Percentiles rank a stretch among this genome's conserved stretches.
Conservation (phyloP, 2,888 invertebrate species). For the Cartodere bifasciata region DNA sequence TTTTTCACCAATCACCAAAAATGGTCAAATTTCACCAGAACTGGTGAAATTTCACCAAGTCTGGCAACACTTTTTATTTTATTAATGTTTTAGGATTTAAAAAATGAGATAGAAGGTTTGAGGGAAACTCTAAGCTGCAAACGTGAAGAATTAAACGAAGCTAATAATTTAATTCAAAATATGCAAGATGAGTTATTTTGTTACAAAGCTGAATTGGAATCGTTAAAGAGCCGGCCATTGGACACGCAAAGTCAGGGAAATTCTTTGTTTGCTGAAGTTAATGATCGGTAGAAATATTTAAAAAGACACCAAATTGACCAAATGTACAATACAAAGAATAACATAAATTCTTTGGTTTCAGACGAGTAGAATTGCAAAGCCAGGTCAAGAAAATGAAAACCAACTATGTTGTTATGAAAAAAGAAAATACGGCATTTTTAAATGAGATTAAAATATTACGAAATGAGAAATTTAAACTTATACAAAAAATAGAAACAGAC, state of each 20-base stretch:
- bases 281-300: conserved; percentile 26
- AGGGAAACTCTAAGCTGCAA: conserved; percentile 19
- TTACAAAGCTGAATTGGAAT: conserved; percentile 23
- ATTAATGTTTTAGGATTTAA: conserved; percentile 12
- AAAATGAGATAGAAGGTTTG: conserved; percentile 17
- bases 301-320: too few species aligned
- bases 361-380: conserved; percentile 25
- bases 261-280: conserved; percentile 31
- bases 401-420: conserved; percentile 22
- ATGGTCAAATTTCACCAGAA: too few species aligned
- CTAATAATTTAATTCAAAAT: conserved; percentile 18
- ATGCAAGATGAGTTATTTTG: conserved; percentile 24
- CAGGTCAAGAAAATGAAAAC: conserved; percentile 23
- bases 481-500: conserved; percentile 19
- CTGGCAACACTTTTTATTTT: neutral
- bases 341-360: conserved; percentile 13
- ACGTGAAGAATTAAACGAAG: conserved; percentile 21
- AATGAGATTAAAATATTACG: conserved; percentile 18
- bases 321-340: too few species aligned
- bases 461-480: conserved; percentile 19
- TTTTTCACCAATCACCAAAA: too few species aligned
- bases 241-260: conserved; percentile 26
- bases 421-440: conserved; percentile 17
- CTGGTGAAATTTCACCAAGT: too few species aligned
- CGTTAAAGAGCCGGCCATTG: conserved; percentile 22